phyloP scores from a whole-genome alignment of 1,140 invertebrate species.

The Bombus waltoni region DNA sequence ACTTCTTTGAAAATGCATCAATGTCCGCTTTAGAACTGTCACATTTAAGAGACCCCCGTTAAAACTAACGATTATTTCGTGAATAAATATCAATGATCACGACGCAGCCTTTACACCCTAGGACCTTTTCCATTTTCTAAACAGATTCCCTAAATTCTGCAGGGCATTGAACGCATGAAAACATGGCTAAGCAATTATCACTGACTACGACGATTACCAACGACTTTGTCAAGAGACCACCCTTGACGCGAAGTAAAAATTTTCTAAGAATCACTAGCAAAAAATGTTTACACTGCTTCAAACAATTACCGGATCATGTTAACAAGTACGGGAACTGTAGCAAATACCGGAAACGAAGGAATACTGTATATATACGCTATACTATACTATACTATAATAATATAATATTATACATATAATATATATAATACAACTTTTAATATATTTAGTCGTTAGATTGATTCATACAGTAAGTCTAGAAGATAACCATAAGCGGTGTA shows the following conservation, averaged over 20 bases:
- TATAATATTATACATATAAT: background rate
- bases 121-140: background rate
- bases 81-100: background rate
- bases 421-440: background rate
- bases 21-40: background rate
- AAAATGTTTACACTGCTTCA: background rate
- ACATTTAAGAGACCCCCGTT: rapidly evolving
- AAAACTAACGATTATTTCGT: background rate
- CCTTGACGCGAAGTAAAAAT: background rate
- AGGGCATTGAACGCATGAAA: background rate
- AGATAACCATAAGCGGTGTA: background rate
- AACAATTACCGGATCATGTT: background rate
- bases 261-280: background rate
- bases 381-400: background rate
- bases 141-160: background rate
- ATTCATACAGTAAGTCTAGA: background rate
- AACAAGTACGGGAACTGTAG: background rate
- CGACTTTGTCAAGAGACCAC: too few species aligned
- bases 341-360: background rate
- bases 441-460: background rate
- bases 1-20: background rate
- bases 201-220: background rate
- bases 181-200: background rate
- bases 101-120: background rate
- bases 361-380: background rate